Conservation (phyloP, 2,113 vertebrate species). For the Forbesichthys agassizii region DNA sequence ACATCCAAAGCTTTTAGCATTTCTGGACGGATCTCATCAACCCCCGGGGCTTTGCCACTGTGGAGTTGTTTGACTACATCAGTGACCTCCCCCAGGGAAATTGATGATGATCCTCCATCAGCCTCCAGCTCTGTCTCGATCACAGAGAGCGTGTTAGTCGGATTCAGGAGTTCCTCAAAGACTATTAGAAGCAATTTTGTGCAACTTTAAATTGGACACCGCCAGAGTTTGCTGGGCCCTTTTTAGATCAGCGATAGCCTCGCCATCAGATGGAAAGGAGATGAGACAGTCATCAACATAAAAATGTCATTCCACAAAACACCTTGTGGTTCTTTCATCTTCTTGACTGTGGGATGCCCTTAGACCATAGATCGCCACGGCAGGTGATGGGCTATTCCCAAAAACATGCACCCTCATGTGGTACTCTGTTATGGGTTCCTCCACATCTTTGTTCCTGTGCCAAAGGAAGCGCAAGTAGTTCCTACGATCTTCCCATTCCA, state of each 20-base stretch:
- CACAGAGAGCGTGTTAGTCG: no score
- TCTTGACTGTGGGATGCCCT: neutral
- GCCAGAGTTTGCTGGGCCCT: neutral
- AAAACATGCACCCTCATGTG: neutral
- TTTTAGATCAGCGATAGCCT: neutral
- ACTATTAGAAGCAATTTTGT: neutral
- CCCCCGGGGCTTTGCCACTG: no score
- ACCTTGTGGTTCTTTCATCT: neutral
- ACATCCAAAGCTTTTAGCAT: no score
- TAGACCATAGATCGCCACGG: neutral
- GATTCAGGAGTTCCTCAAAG: no score
- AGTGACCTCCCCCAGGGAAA: no score
- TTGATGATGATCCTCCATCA: no score
- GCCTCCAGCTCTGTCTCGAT: no score
- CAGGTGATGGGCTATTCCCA: neutral
- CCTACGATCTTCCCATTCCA: neutral
- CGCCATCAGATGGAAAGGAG: no score
- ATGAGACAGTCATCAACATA: no score
- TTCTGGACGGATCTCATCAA: no score
- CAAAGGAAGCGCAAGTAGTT: neutral
- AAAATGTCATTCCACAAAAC: slow-evolving; percentile 4
- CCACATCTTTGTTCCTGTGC: neutral
- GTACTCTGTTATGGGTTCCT: neutral
- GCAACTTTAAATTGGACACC: neutral
- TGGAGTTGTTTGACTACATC: no score